phyloP scores from a whole-genome alignment of 2,113 vertebrate species.

The Rhineura floridana region DNA sequence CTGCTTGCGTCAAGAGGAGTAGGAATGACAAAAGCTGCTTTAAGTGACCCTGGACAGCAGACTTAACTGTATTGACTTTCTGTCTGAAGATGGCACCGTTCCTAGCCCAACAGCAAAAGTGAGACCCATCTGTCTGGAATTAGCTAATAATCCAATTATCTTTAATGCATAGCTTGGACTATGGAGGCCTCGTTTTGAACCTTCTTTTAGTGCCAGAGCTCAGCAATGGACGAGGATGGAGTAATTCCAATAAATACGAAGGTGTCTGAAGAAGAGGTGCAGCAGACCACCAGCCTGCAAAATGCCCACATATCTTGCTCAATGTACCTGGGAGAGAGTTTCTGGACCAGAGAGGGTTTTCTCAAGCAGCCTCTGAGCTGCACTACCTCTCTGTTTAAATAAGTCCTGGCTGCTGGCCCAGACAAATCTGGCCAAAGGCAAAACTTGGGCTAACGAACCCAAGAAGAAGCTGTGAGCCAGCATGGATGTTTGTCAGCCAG shows the following conservation, averaged over 20 bases:
- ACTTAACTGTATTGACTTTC: neutral
- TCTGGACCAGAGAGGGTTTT: neutral
- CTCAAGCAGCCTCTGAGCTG: neutral
- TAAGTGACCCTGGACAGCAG: neutral
- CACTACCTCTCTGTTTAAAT: neutral
- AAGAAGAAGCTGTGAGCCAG: neutral
- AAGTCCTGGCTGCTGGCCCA: neutral
- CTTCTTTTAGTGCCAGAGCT: neutral
- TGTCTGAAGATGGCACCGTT: neutral
- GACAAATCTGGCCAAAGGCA: neutral
- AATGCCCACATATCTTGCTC: neutral
- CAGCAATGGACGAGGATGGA: too few species aligned
- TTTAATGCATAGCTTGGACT: neutral
- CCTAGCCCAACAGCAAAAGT: neutral
- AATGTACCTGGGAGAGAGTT: neutral
- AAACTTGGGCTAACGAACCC: neutral
- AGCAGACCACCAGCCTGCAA: neutral
- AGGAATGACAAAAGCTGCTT: neutral
- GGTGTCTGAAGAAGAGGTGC: neutral
- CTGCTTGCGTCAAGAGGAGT: neutral
- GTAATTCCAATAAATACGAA: neutral
- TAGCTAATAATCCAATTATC: neutral
- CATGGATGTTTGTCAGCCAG: neutral
- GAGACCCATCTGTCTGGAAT: neutral
- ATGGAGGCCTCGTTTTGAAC: neutral